phyloP scores from a whole-genome alignment of 2,888 invertebrate species.

The Protonemura montana region DNA sequence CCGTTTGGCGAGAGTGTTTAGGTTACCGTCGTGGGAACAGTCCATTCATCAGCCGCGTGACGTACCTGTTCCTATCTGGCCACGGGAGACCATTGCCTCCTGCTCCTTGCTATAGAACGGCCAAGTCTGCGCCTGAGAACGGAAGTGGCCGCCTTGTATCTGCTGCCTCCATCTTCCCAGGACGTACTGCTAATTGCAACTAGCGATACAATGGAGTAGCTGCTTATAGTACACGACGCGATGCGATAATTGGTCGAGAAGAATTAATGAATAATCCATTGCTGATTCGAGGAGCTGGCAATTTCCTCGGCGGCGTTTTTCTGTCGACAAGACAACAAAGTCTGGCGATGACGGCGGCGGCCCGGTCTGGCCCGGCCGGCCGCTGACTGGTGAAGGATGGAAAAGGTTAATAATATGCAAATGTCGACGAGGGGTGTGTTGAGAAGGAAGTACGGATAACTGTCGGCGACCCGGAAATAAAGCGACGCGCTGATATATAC shows the following conservation, averaged over 20 bases:
- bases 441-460: constrained; percentile 19
- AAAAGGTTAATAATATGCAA: constrained; percentile 22
- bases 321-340: constrained; percentile 16
- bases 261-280: constrained; percentile 40
- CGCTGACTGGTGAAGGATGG: neutral
- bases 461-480: constrained; percentile 17
- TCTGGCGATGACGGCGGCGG: neutral
- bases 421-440: neutral
- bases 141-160: constrained; percentile 39
- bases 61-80: constrained; percentile 13
- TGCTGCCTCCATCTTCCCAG: constrained; percentile 36
- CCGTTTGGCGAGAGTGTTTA: constrained; percentile 17
- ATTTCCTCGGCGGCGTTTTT: neutral
- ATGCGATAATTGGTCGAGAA: constrained; percentile 38
- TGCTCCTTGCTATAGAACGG: neutral
- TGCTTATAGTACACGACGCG: constrained; percentile 28
- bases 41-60: neutral
- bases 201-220: constrained; percentile 35
- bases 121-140: constrained; percentile 31
- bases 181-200: constrained; percentile 33
- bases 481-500: constrained; percentile 5
- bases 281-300: constrained; percentile 25
- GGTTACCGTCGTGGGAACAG: constrained; percentile 19
- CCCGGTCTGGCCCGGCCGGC: neutral
- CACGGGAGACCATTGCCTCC: constrained; percentile 34